Evolutionary conservation across 2,888 invertebrate genomes (phyloP), one percentile per base, ranked within the genome.

Genomic region (Dicycla oo): DNA sequence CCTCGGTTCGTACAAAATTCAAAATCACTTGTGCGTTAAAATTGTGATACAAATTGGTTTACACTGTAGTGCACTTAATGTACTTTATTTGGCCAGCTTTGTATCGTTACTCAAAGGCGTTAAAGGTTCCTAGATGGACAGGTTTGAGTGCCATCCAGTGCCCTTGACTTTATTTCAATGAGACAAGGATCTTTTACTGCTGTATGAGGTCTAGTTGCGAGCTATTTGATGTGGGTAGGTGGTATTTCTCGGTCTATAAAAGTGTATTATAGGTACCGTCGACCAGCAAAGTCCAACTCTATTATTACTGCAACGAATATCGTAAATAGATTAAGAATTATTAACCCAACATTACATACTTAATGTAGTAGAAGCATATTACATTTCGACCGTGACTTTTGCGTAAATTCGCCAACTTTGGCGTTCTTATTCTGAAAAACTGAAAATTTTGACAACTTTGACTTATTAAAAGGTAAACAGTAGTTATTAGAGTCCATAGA

Each of bases 81-180:
- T 73, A 71, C 53, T 84, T 80, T 61, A 68, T 82, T 78, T 81
- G 61, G 57, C 34, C 61, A 68, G 64, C 69, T 13, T 11, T 23
- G 45, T 68, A 61, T 76, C 73, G 74, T 79, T 76, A 82, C 54
- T 71, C 51, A 80, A 72, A 77, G 53, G 56, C 63, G 61, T 60
- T 69, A 83, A 84, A 84, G 83, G 83, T 85, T 71, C n/a, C 70
- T 76, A 62, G 83, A 66, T 80, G 70, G 57, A 70, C 85, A 49
- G 61, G 77, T 84, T 80, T 73, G 34, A 71, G 74, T 71, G 58
- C 11, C 75, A 82, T 81, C 64, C 45, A 74, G 49, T 78, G 71
- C 30, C 77, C 85, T 61, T 81, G 83, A 85, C 74, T 72, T 81
- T 75, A 71, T 75, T 78, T 72, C 40, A 65, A 49, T 43, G 45